Percentiles rank a stretch among this genome's conserved stretches.
phyloP scores from a whole-genome alignment of 2,797 vertebrate genomes.

The Urophycis tenuis region DNA sequence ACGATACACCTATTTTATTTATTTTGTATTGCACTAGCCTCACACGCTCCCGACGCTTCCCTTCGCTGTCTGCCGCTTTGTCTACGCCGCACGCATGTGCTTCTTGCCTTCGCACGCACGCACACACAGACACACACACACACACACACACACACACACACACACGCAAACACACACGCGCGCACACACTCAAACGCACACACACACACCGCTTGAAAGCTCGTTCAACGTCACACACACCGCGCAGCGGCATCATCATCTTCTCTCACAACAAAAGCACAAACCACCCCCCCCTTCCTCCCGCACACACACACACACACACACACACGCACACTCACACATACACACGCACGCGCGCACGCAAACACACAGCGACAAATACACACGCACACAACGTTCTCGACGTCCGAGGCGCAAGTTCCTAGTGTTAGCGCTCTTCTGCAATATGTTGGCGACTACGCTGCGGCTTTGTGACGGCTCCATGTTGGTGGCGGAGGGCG shows the following conservation, averaged over 20 bases:
- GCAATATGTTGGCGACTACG: too few relatives aligned
- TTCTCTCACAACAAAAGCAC: background rate
- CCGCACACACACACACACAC: background rate
- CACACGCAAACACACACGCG: slow-evolving; percentile 13
- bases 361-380: too few relatives aligned
- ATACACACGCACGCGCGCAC: too few relatives aligned
- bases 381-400: too few relatives aligned
- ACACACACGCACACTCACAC: too few relatives aligned
- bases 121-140: background rate
- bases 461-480: too few relatives aligned
- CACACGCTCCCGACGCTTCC: slow-evolving; percentile 2
- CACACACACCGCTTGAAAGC: too few relatives aligned
- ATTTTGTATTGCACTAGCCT: slow-evolving; percentile 26
- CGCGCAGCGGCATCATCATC: slow-evolving; percentile 14
- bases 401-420: too few relatives aligned
- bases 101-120: background rate
- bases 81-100: slow-evolving; percentile 19
- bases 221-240: too few relatives aligned
- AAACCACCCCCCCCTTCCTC: background rate
- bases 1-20: slow-evolving; percentile 26
- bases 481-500: too few relatives aligned
- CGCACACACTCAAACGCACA: slow-evolving; percentile 15
- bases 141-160: background rate
- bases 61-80: slow-evolving; percentile 21
- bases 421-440: too few relatives aligned